Percentiles rank a stretch among this genome's conserved stretches.
These are phyloP conservation scores for Numenius phaeopus DNA, from an alignment of 2,797 vertebrate genomes.

Conservation along the genomic window DNA sequence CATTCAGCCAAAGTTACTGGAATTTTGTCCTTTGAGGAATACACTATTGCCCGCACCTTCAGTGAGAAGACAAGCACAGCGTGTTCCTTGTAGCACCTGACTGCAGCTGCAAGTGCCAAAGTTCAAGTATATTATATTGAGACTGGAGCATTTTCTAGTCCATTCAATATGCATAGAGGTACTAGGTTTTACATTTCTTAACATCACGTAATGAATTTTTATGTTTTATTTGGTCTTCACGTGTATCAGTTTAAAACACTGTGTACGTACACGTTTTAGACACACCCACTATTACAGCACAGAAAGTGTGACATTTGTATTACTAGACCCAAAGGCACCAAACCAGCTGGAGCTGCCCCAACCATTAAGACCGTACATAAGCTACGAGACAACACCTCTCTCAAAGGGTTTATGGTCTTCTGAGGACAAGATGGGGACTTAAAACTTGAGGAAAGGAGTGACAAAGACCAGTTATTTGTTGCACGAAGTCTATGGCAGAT, in stretches of 20 bases:
- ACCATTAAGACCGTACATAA: fast-evolving
- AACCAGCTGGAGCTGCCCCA: not conserved
- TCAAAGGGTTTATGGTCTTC: not conserved
- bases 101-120: not conserved
- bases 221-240: not conserved
- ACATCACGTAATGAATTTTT: not conserved
- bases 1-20: not conserved
- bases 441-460: not conserved
- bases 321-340: not conserved
- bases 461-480: not conserved
- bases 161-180: not conserved
- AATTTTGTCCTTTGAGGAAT: not conserved
- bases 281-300: not conserved
- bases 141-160: not conserved
- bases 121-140: not conserved
- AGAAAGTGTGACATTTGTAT: not conserved
- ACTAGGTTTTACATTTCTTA: not conserved
- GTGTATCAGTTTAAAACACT: not conserved
- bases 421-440: not conserved
- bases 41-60: not conserved
- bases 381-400: not conserved
- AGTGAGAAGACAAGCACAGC: not conserved
- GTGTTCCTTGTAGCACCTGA: not conserved
- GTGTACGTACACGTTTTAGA: not conserved
- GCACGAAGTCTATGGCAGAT: not conserved